Evolutionary conservation across 2,113 vertebrate genomes (phyloP), one percentile per base, ranked within the genome.

Genomic region (Neolamprologus modestus): DNA sequence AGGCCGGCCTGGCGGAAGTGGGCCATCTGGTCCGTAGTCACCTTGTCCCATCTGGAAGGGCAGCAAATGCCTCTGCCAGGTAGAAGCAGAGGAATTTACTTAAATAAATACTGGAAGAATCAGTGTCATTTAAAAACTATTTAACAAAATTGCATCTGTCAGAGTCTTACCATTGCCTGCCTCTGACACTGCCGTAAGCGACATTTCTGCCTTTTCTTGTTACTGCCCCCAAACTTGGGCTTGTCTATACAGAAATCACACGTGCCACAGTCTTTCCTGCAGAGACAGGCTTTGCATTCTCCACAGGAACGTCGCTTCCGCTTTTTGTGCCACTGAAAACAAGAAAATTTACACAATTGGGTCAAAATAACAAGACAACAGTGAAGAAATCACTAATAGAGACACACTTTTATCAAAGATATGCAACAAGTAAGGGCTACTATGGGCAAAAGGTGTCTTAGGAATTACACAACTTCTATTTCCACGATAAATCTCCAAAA

Each of bases 201-300:
- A 91, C 98, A 98, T 91, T 98, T 98, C 94, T 98, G 98, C 82
- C 97, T 97, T 94, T 98, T 98, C 90, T 97, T 97, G 91, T 98
- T 98, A 90, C 96, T 97, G 88, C 97, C 98, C n/a, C 98, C 98
- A 45, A 98, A 98, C 92, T 98, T 98, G 89, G 98, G 97, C 91
- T 98, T 98, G 95, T 98, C 97, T 13, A 95, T 91, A 89, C 98
- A 98, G 95, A 97, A 98, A 92, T 98, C 98, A 14, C 98, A 98
- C 8, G 94, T 95, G 88, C 98, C 97, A 24, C 98, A 98, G 95
- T 98, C 98, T 84, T 91, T 95, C 87, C 96, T 96, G 85, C 95
- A 95, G 42, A 97, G 95, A 84, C 98, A 98, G 86, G 97, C 97
- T 79, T 97, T 95, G 87, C 98, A 98, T 84, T 95, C 91, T 26